These are phyloP conservation scores for Lutraria lutraria DNA, from an alignment of 2,888 invertebrate species.

Conservation along the genomic window DNA sequence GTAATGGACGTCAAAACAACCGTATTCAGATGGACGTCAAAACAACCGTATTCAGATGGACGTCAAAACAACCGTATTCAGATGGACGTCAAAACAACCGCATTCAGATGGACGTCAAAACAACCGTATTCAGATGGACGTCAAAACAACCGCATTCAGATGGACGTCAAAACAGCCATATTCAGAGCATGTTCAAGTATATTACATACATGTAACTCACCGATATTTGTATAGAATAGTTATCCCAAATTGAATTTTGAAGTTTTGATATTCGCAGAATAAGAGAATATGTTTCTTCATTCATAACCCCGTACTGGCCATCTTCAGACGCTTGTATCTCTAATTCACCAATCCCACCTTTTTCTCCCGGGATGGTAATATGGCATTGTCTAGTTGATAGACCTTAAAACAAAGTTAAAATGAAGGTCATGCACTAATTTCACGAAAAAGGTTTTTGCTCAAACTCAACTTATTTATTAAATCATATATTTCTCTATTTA, in stretches of 20 bases:
- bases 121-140: too few relatives aligned
- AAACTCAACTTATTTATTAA: too few relatives aligned
- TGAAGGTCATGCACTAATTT: neutral
- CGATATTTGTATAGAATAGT: neutral
- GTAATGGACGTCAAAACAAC: too few relatives aligned
- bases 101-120: too few relatives aligned
- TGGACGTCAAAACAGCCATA: too few relatives aligned
- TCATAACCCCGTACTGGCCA: slow-evolving; percentile 28
- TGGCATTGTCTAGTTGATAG: slow-evolving; percentile 27
- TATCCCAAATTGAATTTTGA: slow-evolving; percentile 29
- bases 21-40: too few relatives aligned
- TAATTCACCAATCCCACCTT: neutral
- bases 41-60: too few relatives aligned
- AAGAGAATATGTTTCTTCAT: slow-evolving; percentile 7
- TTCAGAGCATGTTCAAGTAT: too few relatives aligned
- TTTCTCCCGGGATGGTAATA: neutral
- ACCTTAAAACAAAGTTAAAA: neutral
- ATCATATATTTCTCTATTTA: neutral
- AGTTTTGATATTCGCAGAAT: neutral
- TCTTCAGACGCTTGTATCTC: slow-evolving; percentile 33
- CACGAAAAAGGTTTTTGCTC: too few relatives aligned
- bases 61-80: too few relatives aligned
- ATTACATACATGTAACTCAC: neutral
- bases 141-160: too few relatives aligned
- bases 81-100: too few relatives aligned